Base-by-base conservation (phyloP, 2,888 invertebrate genomes). In the Tetragonisca angustula region DNA sequence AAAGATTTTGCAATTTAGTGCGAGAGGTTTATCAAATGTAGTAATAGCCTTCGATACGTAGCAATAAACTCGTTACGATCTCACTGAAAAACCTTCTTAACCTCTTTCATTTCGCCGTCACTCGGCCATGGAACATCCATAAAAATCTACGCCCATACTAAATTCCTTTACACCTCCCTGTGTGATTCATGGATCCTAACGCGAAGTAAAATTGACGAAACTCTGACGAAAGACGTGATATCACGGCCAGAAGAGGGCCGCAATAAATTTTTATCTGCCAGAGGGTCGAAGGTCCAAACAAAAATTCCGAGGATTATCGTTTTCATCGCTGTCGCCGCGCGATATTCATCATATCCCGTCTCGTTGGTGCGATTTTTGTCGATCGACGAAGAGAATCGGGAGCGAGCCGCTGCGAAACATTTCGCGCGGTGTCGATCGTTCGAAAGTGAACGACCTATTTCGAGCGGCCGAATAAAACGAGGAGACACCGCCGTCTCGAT, bases 1-100 rank as follows among this genome's bases (percentile, higher is more conserved):
- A 27, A 27, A 27, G 27, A n/a, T n/a, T 27, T 27, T 27, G 27
- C 27, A 27, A 27, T 27, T 27, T 27, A 2, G 27, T 2, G 27
- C 27, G 27, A 27, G 0, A 27, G 27, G 27, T 27, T 27, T 27
- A 27, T 79, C 76, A 75, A 32, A 59, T 61, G 62, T 59, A 49
- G 62, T 59, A 49, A 72, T 76, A 76, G 79, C 79, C 83, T 79
- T 73, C 67, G 71, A 73, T 62, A 84, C 67, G 75, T 78, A 56
- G 32, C 64, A 61, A 65, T 36, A 68, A 78, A 68, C 61, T 19
- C 52, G 69, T 65, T 74, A 64, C 24, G 67, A 74, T 73, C 27
- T 27, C 36, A n/a, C 56, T 73, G 69, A 62, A 50, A 75, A 49
- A 52, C 17, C 50, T 17, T 61, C 17, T 6, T 3, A 71, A 19